These are phyloP conservation scores for Ectropis grisescens DNA, from an alignment of 1,140 invertebrate species.

Conservation along the genomic window DNA sequence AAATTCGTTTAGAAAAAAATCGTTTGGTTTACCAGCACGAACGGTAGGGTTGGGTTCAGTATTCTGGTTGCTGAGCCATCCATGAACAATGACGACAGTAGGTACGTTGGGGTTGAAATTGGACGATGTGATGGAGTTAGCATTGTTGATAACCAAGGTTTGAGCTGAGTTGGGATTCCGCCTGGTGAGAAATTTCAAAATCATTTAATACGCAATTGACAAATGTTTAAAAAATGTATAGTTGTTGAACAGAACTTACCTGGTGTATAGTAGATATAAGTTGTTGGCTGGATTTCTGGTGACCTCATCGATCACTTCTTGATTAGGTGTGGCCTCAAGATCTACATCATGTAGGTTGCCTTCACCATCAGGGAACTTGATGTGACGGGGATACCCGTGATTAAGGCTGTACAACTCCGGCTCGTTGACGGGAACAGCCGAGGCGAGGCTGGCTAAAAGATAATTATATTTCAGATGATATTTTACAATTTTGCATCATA, in stretches of 20 bases:
- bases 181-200: too few species aligned
- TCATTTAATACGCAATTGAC: too few species aligned
- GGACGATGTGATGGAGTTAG: constrained; percentile 18
- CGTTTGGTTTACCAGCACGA: constrained; percentile 17
- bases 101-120: constrained; percentile 22
- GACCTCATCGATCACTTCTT: constrained; percentile 17
- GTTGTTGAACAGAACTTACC: too few species aligned
- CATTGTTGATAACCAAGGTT: constrained; percentile 12
- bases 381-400: constrained; percentile 17
- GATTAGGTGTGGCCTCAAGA: constrained; percentile 21
- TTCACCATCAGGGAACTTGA: constrained; percentile 25
- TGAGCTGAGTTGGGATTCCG: constrained; percentile 14
- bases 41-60: constrained; percentile 22
- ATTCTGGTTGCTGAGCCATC: constrained; percentile 28
- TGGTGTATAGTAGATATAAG: constrained; percentile 19
- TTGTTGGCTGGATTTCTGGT: constrained; percentile 25
- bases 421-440: constrained; percentile 8
- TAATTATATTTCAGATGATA: too few species aligned
- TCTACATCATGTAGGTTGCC: constrained; percentile 20
- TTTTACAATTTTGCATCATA: too few species aligned
- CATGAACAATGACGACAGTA: constrained; percentile 25
- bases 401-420: too few species aligned
- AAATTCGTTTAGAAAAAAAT: too few species aligned
- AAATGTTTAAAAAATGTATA: too few species aligned
- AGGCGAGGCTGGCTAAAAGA: constrained; percentile 16